Conservation (phyloP, 1,140 invertebrate genomes). For the Papilio machaon region DNA sequence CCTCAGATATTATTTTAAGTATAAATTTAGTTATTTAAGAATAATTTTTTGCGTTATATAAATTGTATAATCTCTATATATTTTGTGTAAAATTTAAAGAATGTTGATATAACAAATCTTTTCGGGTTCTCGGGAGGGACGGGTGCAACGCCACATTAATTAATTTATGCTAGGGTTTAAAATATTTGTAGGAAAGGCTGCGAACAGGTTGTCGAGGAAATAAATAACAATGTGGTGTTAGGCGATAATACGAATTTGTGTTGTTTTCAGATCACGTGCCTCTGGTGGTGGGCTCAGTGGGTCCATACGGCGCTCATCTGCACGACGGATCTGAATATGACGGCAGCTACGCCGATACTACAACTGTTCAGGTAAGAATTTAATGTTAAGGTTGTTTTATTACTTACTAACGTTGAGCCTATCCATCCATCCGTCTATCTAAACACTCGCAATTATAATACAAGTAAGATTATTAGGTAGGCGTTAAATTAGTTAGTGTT, state of each 20-base stretch:
- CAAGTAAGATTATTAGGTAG: too few species aligned
- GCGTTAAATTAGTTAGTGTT: background rate
- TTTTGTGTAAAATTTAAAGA: conserved; percentile 54
- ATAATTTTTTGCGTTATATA: too few species aligned
- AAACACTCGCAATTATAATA: too few species aligned
- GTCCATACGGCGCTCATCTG: conserved; percentile 94
- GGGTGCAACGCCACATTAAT: conserved; percentile 75
- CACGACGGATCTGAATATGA: conserved; percentile 95
- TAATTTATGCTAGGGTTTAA: conserved; percentile 66
- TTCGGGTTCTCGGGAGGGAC: conserved; percentile 56
- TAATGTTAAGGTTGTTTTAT: background rate
- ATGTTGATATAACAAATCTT: conserved; percentile 63
- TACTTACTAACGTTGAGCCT: too few species aligned
- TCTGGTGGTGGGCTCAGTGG: conserved; percentile 91
- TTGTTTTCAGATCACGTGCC: conserved; percentile 74
- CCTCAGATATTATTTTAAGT: background rate
- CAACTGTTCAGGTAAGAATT: conserved; percentile 82
- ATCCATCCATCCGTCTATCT: too few species aligned
- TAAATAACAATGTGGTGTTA: conserved; percentile 12
- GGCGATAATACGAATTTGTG: background rate
- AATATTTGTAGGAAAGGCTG: conserved; percentile 53
- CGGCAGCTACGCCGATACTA: conserved; percentile 89
- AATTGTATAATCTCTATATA: background rate
- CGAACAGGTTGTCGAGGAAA: conserved; percentile 21
- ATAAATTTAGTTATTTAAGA: background rate